Evolutionary conservation across 2,797 vertebrate species (phyloP).

Genomic region (Nyctibius grandis): DNA sequence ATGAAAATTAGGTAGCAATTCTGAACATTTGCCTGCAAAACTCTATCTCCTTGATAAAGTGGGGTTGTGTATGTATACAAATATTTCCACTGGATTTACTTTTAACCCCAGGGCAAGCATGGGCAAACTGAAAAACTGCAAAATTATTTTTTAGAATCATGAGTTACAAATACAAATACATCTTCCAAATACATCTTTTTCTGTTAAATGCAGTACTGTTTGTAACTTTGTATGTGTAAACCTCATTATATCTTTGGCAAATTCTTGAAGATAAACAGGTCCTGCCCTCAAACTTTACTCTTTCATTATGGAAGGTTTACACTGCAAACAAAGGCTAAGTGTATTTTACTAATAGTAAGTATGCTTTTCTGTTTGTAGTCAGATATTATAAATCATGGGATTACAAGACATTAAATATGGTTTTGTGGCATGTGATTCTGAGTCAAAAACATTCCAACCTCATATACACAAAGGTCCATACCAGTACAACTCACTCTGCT

Average conservation of each 20-base stretch:
- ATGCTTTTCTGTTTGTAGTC: not conserved
- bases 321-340: not conserved
- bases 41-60: not conserved
- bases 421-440: not conserved
- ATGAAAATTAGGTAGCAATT: slow-evolving; percentile 7
- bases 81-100: not conserved
- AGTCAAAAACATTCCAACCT: not conserved
- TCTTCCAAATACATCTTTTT: not conserved
- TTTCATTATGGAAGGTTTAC: not conserved
- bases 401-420: not conserved
- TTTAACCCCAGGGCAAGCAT: slow-evolving; percentile 50
- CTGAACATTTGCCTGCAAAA: not conserved
- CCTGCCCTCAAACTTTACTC: not conserved
- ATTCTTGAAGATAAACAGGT: not conserved
- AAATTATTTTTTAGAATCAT: slow-evolving; percentile 78
- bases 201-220: not conserved
- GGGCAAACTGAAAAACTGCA: slow-evolving; percentile 68
- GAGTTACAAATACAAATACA: slow-evolving; percentile 67
- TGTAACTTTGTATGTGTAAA: not conserved
- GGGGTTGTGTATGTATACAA: not conserved
- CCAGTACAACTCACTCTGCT: not conserved
- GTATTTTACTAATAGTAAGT: not conserved
- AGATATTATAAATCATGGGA: not conserved
- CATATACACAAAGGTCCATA: not conserved
- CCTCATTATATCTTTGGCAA: not conserved